phyloP scores from a whole-genome alignment of 2,113 vertebrate species.

The Pardalotus punctatus region DNA sequence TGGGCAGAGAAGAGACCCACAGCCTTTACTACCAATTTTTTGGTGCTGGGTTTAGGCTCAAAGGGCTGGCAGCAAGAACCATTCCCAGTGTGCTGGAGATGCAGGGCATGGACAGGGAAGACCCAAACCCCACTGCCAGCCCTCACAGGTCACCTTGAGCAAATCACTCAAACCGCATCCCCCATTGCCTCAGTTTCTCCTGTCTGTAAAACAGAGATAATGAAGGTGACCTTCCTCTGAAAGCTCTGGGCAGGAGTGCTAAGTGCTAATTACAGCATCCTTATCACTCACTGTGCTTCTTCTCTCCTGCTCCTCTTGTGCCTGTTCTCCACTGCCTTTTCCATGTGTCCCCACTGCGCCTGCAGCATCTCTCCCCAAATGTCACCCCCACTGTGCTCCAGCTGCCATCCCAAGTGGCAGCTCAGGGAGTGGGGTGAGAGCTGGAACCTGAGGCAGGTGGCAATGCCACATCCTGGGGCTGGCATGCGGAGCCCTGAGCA shows the following conservation, averaged over 20 bases:
- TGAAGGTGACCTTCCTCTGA: background rate
- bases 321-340: background rate
- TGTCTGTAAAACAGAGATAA: background rate
- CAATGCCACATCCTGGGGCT: background rate
- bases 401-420: background rate
- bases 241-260: background rate
- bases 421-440: fast-evolving
- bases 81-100: background rate
- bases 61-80: background rate
- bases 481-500: fast-evolving
- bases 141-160: background rate
- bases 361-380: fast-evolving
- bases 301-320: background rate
- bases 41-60: fast-evolving
- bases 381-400: background rate
- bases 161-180: background rate
- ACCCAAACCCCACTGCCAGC: fast-evolving
- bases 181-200: background rate
- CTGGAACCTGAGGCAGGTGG: background rate
- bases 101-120: fast-evolving
- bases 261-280: background rate
- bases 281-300: background rate
- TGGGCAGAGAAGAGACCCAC: background rate
- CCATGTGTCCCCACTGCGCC: background rate
- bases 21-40: background rate